A percentile compares a stretch with the other conserved stretches of the same genome.
Evolutionary conservation across 1,140 invertebrate genomes (phyloP).

Genomic region (Anastrepha obliqua): DNA sequence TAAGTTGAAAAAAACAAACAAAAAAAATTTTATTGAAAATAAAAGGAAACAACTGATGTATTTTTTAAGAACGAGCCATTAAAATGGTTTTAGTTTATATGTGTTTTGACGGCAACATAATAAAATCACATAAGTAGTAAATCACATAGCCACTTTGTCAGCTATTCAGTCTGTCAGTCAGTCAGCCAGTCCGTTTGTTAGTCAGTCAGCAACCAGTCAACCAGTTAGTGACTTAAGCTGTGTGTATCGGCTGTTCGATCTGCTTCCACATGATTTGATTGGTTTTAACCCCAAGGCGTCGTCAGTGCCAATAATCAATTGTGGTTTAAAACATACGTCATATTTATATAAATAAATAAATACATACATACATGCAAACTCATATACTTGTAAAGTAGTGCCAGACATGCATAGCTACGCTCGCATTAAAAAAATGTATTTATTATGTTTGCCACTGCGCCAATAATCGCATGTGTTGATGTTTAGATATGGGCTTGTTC

Average conservation of each 20-base stretch:
- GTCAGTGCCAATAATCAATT: constrained; percentile 44
- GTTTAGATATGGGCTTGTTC: background rate
- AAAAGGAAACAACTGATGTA: background rate
- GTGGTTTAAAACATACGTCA: constrained; percentile 26
- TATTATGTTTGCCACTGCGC: too few relatives aligned
- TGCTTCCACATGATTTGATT: constrained; percentile 33
- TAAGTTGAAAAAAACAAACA: constrained; percentile 3
- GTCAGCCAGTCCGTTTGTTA: background rate
- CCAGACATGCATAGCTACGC: background rate
- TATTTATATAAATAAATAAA: constrained; percentile 24
- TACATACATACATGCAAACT: background rate
- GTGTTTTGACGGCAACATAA: background rate
- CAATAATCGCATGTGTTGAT: background rate
- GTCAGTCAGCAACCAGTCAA: background rate
- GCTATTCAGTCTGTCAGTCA: background rate
- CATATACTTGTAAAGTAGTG: background rate
- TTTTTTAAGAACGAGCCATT: constrained; percentile 6
- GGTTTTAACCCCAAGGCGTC: constrained; percentile 14
- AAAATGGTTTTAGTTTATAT: constrained; percentile 11
- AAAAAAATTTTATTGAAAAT: background rate
- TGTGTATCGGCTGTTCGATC: background rate
- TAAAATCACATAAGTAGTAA: background rate
- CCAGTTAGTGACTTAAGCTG: constrained; percentile 1
- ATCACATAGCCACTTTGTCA: background rate
- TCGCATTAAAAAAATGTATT: too few relatives aligned